Evolutionary conservation across 2,888 invertebrate species (phyloP).

Genomic region (Diaphora mendica): DNA sequence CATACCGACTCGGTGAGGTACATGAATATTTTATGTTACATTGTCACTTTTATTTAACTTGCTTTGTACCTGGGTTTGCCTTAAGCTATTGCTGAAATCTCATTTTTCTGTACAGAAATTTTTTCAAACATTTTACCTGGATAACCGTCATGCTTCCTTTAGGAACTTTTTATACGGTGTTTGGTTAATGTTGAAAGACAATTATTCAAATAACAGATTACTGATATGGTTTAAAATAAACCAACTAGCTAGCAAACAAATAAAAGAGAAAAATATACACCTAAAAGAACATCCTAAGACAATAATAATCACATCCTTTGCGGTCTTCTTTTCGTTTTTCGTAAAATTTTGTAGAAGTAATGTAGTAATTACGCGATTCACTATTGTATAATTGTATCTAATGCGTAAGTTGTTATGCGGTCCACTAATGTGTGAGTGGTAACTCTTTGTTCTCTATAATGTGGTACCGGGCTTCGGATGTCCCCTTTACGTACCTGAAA

Average conservation of each 20-base stretch:
- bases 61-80: not conserved
- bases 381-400: not conserved
- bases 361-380: not conserved
- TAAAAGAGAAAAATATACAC: no score
- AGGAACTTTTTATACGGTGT: not conserved
- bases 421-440: conserved; percentile 1
- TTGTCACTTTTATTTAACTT: not conserved
- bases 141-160: not conserved
- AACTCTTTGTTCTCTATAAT: conserved; percentile 3
- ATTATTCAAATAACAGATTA: no score
- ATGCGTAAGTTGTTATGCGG: not conserved
- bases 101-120: not conserved
- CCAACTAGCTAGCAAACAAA: no score
- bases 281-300: no score
- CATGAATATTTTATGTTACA: not conserved
- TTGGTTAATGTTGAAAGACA: no score
- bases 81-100: not conserved
- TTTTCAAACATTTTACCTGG: not conserved
- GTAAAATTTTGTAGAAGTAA: not conserved
- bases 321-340: not conserved
- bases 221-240: no score
- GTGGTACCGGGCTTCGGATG: conserved; percentile 20
- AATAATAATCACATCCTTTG: not conserved
- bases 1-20: not conserved
- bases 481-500: conserved; percentile 37